Evolutionary conservation across 2,888 invertebrate genomes (phyloP).

Genomic region (Melanostoma scalare): DNA sequence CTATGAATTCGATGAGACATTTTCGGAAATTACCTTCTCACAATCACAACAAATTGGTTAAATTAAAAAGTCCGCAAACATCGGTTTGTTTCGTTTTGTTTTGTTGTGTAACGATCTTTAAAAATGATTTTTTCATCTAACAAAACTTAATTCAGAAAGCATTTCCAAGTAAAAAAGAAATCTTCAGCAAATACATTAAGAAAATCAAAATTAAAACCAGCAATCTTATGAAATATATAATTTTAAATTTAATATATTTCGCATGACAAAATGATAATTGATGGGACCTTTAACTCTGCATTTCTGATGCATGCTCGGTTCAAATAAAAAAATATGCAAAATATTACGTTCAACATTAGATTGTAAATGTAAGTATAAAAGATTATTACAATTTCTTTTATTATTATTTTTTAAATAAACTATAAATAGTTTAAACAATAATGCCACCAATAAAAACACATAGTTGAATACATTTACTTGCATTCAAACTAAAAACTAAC

Average conservation of each 20-base stretch:
- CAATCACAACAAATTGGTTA: conserved; percentile 21
- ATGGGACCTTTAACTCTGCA: conserved; percentile 74
- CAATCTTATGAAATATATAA: conserved; percentile 68
- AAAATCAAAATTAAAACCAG: conserved; percentile 39
- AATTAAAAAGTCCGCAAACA: conserved; percentile 8
- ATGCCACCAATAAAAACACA: conserved; percentile 52
- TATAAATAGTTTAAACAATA: conserved; percentile 56
- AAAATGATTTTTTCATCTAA: conserved; percentile 25
- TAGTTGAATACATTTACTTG: conserved; percentile 13
- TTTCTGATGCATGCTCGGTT: conserved; percentile 75
- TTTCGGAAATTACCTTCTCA: conserved; percentile 28
- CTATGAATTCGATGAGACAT: conserved; percentile 29
- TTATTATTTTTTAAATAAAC: conserved; percentile 37
- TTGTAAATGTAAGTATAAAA: conserved; percentile 76
- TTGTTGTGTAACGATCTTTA: conserved; percentile 23
- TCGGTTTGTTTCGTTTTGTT: conserved; percentile 20
- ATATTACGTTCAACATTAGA: conserved; percentile 74
- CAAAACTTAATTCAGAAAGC: conserved; percentile 15
- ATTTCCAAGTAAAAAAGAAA: conserved; percentile 23
- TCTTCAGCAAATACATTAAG: conserved; percentile 34
- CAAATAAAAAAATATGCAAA: conserved; percentile 67
- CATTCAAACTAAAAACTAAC: conserved; percentile 33
- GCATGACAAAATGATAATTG: conserved; percentile 75
- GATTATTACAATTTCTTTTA: conserved; percentile 49
- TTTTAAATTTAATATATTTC: conserved; percentile 73